phyloP scores from a whole-genome alignment of 2,797 vertebrate species.

The Hyperoplus immaculatus region DNA sequence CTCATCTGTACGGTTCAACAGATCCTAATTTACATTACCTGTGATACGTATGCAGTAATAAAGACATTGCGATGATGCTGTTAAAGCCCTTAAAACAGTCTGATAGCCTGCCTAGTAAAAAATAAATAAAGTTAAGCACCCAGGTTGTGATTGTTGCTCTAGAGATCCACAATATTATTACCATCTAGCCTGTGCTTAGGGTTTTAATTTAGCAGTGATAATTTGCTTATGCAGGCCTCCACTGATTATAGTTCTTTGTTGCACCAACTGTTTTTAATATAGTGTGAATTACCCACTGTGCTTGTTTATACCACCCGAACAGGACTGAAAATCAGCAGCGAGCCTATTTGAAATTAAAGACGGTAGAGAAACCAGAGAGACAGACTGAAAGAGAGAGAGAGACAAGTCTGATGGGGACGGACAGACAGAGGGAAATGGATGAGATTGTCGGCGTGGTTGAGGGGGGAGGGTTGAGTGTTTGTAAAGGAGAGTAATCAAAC shows the following conservation, averaged over 20 bases:
- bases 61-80: conserved; percentile 66
- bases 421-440: conserved; percentile 47
- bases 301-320: conserved; percentile 93
- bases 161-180: conserved; percentile 81
- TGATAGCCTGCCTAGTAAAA: conserved; percentile 60
- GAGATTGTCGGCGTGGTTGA: conserved; percentile 57
- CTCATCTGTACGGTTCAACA: conserved; percentile 53
- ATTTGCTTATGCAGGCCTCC: conserved; percentile 94
- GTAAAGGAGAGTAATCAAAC: conserved; percentile 85
- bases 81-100: conserved; percentile 69
- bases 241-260: conserved; percentile 94
- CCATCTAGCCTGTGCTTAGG: conserved; percentile 79
- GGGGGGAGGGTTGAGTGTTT: conserved; percentile 76
- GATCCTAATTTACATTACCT: conserved; percentile 61
- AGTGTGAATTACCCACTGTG: conserved; percentile 97
- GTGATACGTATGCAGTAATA: conserved; percentile 56
- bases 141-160: conserved; percentile 79
- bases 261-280: conserved; percentile 97
- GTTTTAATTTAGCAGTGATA: conserved; percentile 99
- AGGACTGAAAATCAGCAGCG: conserved; percentile 91
- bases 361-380: conserved; percentile 81
- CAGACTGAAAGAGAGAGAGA: conserved; percentile 14
- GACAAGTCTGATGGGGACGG: conserved; percentile 61
- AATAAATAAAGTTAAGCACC: conserved; percentile 79
- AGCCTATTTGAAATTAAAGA: conserved; percentile 89